Evolutionary conservation across 2,888 invertebrate species (phyloP), one percentile per base, ranked within the genome.

Genomic region (Ophion costatus): DNA sequence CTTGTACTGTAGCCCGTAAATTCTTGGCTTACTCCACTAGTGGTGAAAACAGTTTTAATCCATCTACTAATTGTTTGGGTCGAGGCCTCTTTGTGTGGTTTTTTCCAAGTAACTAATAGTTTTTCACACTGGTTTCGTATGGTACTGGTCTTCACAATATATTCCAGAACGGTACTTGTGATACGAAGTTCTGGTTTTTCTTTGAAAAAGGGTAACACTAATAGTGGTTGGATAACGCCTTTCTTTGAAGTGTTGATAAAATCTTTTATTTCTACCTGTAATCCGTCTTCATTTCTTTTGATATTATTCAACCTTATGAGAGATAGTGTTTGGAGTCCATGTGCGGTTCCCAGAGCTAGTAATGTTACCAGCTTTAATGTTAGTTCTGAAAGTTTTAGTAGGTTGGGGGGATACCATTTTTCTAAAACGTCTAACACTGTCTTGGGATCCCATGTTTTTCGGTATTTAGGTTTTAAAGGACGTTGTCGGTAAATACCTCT

Each of bases 31-130:
- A 86, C 81, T 22, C 83, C 83, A 29, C 79, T 77, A 51, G 70
- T 22, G n/a, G 29, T 51, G 75, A 83, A 56, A 17, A 77, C 42
- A 56, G 29, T 7, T 70, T 83, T 84, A 22, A 86, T 75, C 84
- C 86, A 85, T 17, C 82, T 29, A 61, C 84, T 80, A 9, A 22
- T 61, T 2, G 24, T 45, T 11, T 45, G 11, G 0, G 45, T 45
- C 45, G 45, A 45, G 45, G 45, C 11, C 14, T 51, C 51, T 14
- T 51, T 51, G 14, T 51, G 51, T 14, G 51, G 51, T 51, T 51
- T 51, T 45, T 51, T 51, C 51, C 51, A 61, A 24, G 22, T 61
- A 24, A 61, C 2, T 14, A 4, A 61, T 22, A 11, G 10, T 11
- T 22, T 22, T 14, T 61, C 61, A 2, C 10, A n/a, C n/a, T n/a